Evolutionary conservation across 1,140 invertebrate species (phyloP).

Genomic region (Lysiphlebus fabarum): DNA sequence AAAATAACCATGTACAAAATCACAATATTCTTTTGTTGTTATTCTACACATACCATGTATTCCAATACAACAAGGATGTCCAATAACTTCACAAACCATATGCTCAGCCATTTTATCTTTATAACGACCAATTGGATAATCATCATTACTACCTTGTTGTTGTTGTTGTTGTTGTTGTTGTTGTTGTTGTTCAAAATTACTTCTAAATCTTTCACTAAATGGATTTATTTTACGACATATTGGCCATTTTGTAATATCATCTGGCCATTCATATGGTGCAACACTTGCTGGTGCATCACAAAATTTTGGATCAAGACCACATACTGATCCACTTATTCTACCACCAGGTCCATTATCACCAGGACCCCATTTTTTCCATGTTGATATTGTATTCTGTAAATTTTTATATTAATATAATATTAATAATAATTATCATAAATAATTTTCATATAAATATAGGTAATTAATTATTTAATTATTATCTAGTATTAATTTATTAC

Average conservation of each 20-base stretch:
- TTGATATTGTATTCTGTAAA: constrained; percentile 84
- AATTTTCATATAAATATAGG: no score
- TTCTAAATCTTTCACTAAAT: constrained; percentile 52
- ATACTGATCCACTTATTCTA: constrained; percentile 90
- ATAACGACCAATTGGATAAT: constrained; percentile 55
- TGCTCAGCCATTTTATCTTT: constrained; percentile 85
- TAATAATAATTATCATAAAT: no score
- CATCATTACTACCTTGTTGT: constrained; percentile 54
- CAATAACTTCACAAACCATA: constrained; percentile 92
- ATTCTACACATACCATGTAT: constrained; percentile 97
- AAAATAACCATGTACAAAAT: constrained; percentile 95
- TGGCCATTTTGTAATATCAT: constrained; percentile 99
- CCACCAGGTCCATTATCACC: constrained; percentile 80
- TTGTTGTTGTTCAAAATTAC: constrained; percentile 47
- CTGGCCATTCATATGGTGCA: constrained; percentile 94
- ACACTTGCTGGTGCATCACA: constrained; percentile 93
- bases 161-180: no score
- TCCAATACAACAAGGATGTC: constrained; percentile 96
- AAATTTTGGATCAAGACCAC: constrained; percentile 96
- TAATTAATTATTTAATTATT: neutral
- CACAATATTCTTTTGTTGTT: constrained; percentile 96
- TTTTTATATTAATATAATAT: constrained; percentile 11
- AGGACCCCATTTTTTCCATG: constrained; percentile 92
- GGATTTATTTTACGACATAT: constrained; percentile 80
- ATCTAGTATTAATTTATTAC: constrained; percentile 37